Percentiles rank a stretch among this genome's conserved stretches.
Conservation (phyloP, 1,140 invertebrate genomes). For the Rhopalosiphum padi region DNA sequence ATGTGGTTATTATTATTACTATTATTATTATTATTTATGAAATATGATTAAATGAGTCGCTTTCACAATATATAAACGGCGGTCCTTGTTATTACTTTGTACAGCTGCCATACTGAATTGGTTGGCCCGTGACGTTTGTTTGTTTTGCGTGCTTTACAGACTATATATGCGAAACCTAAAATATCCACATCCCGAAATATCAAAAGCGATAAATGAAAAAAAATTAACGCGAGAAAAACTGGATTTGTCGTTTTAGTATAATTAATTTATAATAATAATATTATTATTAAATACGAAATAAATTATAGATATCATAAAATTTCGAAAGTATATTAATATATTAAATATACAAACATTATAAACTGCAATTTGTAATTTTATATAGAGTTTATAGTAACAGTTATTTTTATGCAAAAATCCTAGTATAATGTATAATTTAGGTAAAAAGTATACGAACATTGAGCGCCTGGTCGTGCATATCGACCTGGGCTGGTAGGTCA, state of each 20-base stretch:
- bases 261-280: background rate
- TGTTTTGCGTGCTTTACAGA: constrained; percentile 7
- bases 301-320: background rate
- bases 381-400: background rate
- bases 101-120: constrained; percentile 52
- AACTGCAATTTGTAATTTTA: background rate
- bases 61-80: constrained; percentile 52
- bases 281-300: background rate
- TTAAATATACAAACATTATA: background rate
- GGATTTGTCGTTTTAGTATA: background rate
- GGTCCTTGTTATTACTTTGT: constrained; percentile 51
- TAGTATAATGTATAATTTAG: background rate
- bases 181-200: constrained; percentile 32
- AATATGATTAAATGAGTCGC: constrained; percentile 52
- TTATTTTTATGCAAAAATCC: background rate
- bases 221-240: background rate
- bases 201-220: background rate
- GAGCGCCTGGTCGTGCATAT: background rate
- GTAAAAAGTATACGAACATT: background rate
- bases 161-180: constrained; percentile 10
- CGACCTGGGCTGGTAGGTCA: constrained; percentile 20
- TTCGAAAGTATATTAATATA: background rate
- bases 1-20: constrained; percentile 46
- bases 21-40: constrained; percentile 53
- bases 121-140: constrained; percentile 42